Conservation (phyloP, 2,888 invertebrate species). For the Ophion costatus region DNA sequence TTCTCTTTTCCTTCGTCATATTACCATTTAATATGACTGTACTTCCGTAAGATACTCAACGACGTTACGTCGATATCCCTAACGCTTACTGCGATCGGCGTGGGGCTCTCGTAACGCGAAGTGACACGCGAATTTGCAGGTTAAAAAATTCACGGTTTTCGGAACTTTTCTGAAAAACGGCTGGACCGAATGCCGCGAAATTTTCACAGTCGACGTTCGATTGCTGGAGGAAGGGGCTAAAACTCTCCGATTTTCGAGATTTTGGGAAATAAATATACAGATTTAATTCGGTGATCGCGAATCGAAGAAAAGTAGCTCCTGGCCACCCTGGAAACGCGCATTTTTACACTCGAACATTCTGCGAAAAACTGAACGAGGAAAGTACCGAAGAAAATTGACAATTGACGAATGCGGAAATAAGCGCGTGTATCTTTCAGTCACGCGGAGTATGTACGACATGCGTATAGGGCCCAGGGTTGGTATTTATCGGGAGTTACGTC, state of each 20-base stretch:
- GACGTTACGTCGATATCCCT: not conserved
- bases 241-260: not conserved
- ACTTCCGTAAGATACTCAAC: not conserved
- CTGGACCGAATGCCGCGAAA: not conserved
- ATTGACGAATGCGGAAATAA: no score
- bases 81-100: not conserved
- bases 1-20: no score
- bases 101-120: not conserved
- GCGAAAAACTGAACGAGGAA: no score
- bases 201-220: not conserved
- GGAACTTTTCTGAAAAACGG: not conserved
- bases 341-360: no score
- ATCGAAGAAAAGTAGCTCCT: no score
- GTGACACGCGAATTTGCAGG: not conserved
- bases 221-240: not conserved
- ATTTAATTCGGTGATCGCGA: not conserved
- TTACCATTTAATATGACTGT: constrained; percentile 2
- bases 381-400: no score
- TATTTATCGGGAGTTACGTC: no score
- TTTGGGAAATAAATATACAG: not conserved
- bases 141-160: not conserved
- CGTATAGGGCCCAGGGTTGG: no score
- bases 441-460: no score
- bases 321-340: no score
- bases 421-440: no score